Percentiles rank a stretch among this genome's conserved stretches.
phyloP scores from a whole-genome alignment of 30 jellyfish, hydroid and myxozoan genomes.

The Chrysaora quinquecirrha region DNA sequence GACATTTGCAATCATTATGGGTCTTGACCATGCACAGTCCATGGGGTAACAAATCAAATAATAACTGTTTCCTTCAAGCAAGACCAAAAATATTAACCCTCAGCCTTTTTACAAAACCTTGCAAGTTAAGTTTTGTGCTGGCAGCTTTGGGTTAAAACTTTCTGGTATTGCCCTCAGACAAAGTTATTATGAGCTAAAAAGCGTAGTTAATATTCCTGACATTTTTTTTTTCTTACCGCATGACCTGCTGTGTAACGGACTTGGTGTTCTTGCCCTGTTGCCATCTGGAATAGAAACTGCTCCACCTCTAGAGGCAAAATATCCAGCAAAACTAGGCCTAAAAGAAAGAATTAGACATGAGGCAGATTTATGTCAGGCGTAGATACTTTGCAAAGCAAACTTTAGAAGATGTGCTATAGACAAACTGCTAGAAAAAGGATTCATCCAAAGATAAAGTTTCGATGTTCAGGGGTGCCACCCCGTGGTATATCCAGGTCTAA shows the following conservation, averaged over 20 bases:
- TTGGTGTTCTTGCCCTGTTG: conserved; percentile 61
- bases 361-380: neutral
- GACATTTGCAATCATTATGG: too few relatives aligned
- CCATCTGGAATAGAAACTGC: conserved; percentile 87
- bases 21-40: too few relatives aligned
- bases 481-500: neutral
- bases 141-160: too few relatives aligned
- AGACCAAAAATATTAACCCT: too few relatives aligned
- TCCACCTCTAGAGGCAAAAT: conserved; percentile 92
- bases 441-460: neutral
- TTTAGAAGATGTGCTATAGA: neutral
- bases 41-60: too few relatives aligned
- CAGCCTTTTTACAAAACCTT: too few relatives aligned
- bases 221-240: too few relatives aligned
- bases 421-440: neutral
- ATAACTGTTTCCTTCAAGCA: too few relatives aligned
- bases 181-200: too few relatives aligned
- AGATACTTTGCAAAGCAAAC: neutral
- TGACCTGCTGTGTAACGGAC: conserved; percentile 26
- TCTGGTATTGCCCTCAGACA: too few relatives aligned
- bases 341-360: neutral
- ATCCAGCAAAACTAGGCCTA: conserved; percentile 97
- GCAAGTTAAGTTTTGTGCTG: too few relatives aligned
- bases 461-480: neutral
- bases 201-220: too few relatives aligned